phyloP scores from a whole-genome alignment of 2,888 invertebrate genomes.

The Mantis religiosa region DNA sequence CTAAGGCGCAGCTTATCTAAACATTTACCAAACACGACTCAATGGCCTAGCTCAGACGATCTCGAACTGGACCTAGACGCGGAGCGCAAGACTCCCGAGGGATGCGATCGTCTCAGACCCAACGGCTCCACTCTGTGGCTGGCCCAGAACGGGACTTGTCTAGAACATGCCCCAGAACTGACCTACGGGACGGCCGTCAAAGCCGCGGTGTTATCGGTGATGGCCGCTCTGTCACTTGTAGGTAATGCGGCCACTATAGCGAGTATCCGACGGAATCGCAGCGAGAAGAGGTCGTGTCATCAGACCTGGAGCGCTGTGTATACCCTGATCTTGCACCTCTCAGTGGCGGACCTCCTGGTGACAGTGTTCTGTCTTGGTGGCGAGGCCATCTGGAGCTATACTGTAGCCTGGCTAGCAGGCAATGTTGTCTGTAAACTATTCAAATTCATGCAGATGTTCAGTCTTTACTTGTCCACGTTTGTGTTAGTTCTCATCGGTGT shows the following conservation, averaged over 20 bases:
- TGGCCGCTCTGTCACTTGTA: slow-evolving; percentile 68
- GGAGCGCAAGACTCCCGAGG: background rate
- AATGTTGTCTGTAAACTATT: slow-evolving; percentile 73
- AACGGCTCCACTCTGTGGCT: background rate
- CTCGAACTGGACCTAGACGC: background rate
- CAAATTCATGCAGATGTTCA: slow-evolving; percentile 78
- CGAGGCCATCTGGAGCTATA: slow-evolving; percentile 76
- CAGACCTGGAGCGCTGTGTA: slow-evolving; percentile 69
- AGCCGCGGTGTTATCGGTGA: slow-evolving; percentile 61
- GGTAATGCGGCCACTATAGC: slow-evolving; percentile 74
- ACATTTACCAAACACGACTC: background rate
- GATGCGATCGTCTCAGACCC: background rate
- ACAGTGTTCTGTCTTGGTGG: slow-evolving; percentile 77
- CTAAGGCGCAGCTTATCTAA: background rate
- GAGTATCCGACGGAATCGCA: slow-evolving; percentile 51
- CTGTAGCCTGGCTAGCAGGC: slow-evolving; percentile 77
- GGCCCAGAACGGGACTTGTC: slow-evolving; percentile 20
- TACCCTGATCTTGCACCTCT: slow-evolving; percentile 74
- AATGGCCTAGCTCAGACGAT: background rate
- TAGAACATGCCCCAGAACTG: slow-evolving; percentile 65
- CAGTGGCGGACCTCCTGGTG: slow-evolving; percentile 75
- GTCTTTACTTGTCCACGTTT: slow-evolving; percentile 77
- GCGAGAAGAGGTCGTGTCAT: slow-evolving; percentile 42
- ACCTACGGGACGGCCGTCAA: slow-evolving; percentile 60
- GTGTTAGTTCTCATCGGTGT: slow-evolving; percentile 77